phyloP scores from a whole-genome alignment of 2,113 vertebrate species.

The Onychostoma macrolepis region DNA sequence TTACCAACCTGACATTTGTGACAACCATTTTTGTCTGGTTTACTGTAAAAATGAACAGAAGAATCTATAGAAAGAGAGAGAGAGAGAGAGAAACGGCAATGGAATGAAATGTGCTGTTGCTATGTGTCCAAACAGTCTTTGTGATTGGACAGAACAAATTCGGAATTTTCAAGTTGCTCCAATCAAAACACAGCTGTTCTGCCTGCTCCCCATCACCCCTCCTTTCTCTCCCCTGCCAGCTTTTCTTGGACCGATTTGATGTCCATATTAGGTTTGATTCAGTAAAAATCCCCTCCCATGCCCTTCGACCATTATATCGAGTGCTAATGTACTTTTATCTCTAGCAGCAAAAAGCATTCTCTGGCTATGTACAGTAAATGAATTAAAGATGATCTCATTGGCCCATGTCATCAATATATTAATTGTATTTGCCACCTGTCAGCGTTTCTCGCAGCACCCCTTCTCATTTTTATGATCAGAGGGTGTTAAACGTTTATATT shows the following conservation, averaged over 20 bases:
- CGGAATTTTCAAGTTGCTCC: conserved; percentile 74
- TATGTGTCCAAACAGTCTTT: conserved; percentile 51
- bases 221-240: conserved; percentile 68
- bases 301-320: conserved; percentile 22
- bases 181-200: conserved; percentile 63
- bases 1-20: conserved; percentile 8
- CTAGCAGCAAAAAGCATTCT: conserved; percentile 41
- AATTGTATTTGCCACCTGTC: conserved; percentile 30
- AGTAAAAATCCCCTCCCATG: conserved; percentile 57
- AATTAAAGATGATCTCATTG: conserved; percentile 44
- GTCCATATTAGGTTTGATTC: conserved; percentile 77
- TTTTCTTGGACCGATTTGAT: conserved; percentile 71
- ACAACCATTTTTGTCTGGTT: conserved; percentile 67
- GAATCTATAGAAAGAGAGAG: background rate
- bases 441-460: background rate
- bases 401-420: conserved; percentile 32
- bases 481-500: conserved; percentile 1
- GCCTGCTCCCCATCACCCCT: conserved; percentile 59
- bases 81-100: conserved; percentile 3
- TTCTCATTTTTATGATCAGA: background rate
- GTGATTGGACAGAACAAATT: conserved; percentile 69
- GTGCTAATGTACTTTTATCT: conserved; percentile 55
- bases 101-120: conserved; percentile 44
- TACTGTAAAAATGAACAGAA: conserved; percentile 14
- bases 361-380: conserved; percentile 23